Base-by-base conservation (phyloP, 2,888 invertebrate species). In the Heliconius ethilla region DNA sequence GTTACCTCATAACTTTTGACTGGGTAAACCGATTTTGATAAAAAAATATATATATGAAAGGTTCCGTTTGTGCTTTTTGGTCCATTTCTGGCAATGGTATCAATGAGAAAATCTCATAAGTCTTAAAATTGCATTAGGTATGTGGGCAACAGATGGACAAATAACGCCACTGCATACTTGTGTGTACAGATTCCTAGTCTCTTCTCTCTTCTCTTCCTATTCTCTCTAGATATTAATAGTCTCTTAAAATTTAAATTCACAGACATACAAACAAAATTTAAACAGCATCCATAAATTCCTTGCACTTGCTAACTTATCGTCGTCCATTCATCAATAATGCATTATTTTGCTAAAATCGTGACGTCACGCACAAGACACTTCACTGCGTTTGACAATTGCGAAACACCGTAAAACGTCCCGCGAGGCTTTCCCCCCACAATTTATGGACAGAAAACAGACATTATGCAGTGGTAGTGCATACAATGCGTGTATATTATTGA, bases 351-450 rank as follows among this genome's bases (percentile, higher is more conserved):
- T 83, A 62, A 82, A 84, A 82, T 90, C 90, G 90, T 91, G 90
- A 90, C 89, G 87, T 87, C 90, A 90, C 90, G 90, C 84, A 85
- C 84, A 78, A 85, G 86, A 88, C 89, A 87, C 88, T 27, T 27
- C 27, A 27, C 0, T 86, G 87, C 85, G 82, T 86, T 83, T 86
- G 85, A 87, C 81, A 82, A 80, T 86, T 87, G 33, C 85, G 82
- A 85, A 85, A 84, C 87, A 86, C 85, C 86, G 88, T 89, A 90
- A 89, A 88, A 88, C 88, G 87, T 86, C 88, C 89, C 77, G 67
- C 87, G 82, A 83, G 83, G 87, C 88, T 84, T 82, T 84, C 83
- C 81, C 84, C 84, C 83, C 78, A 84, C 78, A 83, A 84, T 76
- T 67, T 78, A 62, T 78, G 72, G 79, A 67, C 74, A 81, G 78